phyloP scores from a whole-genome alignment of 2,113 vertebrate species.

The Cyprinus carpio region DNA sequence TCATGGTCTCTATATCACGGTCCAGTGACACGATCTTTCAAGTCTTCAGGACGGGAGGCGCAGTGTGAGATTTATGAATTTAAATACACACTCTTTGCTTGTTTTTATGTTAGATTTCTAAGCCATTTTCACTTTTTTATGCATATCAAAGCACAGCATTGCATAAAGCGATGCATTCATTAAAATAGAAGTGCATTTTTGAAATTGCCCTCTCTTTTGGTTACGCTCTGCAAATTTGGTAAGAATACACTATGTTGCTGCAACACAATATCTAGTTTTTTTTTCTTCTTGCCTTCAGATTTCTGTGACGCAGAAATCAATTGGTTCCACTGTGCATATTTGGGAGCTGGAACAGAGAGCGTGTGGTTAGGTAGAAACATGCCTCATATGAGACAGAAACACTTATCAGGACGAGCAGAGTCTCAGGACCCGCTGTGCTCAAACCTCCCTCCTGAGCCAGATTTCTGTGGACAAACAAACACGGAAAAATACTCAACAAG shows the following conservation, averaged over 20 bases:
- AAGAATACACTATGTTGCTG: conserved; percentile 6
- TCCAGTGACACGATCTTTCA: conserved; percentile 40
- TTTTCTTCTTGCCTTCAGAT: conserved; percentile 16
- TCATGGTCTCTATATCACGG: conserved; percentile 34
- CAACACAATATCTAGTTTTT: conserved; percentile 7
- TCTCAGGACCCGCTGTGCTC: conserved; percentile 37
- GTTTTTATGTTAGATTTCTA: not conserved
- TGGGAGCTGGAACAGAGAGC: conserved; percentile 20
- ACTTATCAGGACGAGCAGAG: conserved; percentile 45
- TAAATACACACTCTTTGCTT: not conserved
- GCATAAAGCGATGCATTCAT: not conserved
- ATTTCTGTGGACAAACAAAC: conserved; percentile 16
- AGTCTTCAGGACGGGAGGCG: not conserved
- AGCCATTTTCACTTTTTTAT: not conserved
- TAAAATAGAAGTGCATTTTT: not conserved
- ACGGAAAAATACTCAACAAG: conserved; percentile 26
- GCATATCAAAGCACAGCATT: conserved; percentile 39
- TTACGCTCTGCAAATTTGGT: not conserved
- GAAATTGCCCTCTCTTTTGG: not conserved
- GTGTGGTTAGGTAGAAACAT: conserved; percentile 18
- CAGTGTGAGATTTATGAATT: conserved; percentile 12
- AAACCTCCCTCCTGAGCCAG: conserved; percentile 26
- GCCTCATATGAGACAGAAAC: not conserved
- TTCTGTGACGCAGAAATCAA: conserved; percentile 29
- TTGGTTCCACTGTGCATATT: conserved; percentile 26